phyloP scores from a whole-genome alignment of 2,113 vertebrate species.

The Oxyruncus cristatus region DNA sequence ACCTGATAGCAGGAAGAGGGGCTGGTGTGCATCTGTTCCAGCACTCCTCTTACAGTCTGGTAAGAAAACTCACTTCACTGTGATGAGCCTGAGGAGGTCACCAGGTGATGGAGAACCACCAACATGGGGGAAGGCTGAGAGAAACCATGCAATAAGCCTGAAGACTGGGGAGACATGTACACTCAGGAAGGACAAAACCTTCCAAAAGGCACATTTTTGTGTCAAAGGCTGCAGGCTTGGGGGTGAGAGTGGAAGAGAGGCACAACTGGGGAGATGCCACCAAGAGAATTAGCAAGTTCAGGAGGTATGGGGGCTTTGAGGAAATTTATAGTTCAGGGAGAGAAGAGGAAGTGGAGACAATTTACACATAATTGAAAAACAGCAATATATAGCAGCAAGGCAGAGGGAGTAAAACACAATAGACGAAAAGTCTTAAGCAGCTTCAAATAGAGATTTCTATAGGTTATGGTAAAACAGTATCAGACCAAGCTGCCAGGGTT shows the following conservation, averaged over 20 bases:
- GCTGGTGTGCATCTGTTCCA: background rate
- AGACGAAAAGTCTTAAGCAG: background rate
- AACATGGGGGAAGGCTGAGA: background rate
- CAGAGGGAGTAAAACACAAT: background rate
- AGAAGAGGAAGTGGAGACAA: background rate
- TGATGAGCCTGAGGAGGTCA: background rate
- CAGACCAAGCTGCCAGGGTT: background rate
- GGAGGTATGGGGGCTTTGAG: background rate
- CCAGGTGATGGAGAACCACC: background rate
- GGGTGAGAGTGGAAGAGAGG: background rate
- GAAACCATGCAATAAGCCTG: background rate
- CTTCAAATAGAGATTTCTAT: constrained; percentile 5
- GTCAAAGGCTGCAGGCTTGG: background rate
- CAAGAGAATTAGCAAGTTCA: background rate
- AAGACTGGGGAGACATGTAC: background rate
- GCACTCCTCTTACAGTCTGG: background rate
- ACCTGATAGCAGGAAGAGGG: background rate
- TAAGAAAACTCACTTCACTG: background rate
- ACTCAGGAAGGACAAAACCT: background rate
- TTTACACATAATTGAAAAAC: background rate
- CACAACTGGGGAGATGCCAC: background rate
- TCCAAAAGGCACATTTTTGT: background rate
- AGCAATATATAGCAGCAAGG: background rate
- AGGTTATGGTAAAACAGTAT: background rate
- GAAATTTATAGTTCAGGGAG: background rate